phyloP scores from a whole-genome alignment of 2,888 invertebrate genomes.

The Idaea aversata region DNA sequence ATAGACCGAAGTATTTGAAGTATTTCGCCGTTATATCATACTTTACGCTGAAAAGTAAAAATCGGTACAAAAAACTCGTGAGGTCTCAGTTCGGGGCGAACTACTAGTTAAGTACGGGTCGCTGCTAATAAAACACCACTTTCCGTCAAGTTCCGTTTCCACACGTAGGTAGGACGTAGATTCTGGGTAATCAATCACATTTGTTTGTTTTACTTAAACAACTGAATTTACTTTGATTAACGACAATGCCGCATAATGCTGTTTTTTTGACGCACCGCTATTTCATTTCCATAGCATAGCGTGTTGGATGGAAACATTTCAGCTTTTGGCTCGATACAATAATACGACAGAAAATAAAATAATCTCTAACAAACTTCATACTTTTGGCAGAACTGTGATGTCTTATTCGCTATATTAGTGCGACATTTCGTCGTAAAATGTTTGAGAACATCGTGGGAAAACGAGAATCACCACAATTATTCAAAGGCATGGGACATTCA shows the following conservation, averaged over 20 bases:
- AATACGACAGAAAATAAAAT: background rate
- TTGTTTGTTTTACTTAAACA: background rate
- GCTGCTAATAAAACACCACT: background rate
- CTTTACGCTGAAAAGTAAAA: too few relatives aligned
- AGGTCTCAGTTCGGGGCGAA: too few relatives aligned
- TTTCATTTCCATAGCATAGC: background rate
- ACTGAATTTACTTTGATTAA: background rate
- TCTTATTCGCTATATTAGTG: background rate
- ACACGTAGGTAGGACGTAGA: background rate
- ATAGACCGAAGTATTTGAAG: too few relatives aligned
- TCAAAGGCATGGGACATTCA: too few relatives aligned
- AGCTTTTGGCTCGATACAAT: background rate
- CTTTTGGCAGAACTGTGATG: background rate
- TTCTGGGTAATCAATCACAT: background rate
- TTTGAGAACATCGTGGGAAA: background rate
- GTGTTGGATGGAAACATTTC: background rate
- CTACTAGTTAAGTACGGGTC: too few relatives aligned
- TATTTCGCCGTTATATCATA: too few relatives aligned
- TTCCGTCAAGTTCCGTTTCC: background rate
- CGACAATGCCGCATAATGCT: background rate
- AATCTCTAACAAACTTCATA: background rate
- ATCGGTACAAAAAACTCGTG: too few relatives aligned
- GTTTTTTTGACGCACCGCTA: background rate
- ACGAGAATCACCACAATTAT: background rate
- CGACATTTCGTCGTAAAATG: background rate